A percentile compares a stretch with the other conserved stretches of the same genome.
phyloP scores from a whole-genome alignment of 92 coral and sea anemone species.

The Palythoa caribaeorum region DNA sequence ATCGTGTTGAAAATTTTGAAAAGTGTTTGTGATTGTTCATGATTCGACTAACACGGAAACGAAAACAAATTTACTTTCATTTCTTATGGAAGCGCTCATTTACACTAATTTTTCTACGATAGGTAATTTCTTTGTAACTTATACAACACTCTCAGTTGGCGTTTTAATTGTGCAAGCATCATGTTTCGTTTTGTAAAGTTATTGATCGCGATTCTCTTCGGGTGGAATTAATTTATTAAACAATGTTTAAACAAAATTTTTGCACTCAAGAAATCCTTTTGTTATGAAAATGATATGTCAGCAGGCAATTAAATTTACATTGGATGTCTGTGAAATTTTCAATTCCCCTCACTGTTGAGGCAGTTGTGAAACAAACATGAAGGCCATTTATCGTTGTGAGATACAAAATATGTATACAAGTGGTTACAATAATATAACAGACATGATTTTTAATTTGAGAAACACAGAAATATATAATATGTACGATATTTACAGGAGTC shows the following conservation, averaged over 20 bases:
- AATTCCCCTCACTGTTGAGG: too few relatives aligned
- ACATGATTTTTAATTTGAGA: too few relatives aligned
- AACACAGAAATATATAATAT: too few relatives aligned
- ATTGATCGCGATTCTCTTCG: background rate
- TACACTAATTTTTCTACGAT: background rate
- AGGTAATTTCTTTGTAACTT: background rate
- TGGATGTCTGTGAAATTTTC: too few relatives aligned
- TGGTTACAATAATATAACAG: too few relatives aligned
- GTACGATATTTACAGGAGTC: too few relatives aligned
- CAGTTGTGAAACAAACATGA: too few relatives aligned
- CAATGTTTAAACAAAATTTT: too few relatives aligned
- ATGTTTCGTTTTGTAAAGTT: background rate
- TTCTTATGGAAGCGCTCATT: background rate
- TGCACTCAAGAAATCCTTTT: background rate
- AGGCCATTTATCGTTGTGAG: too few relatives aligned
- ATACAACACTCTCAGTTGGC: background rate
- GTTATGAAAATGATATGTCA: background rate
- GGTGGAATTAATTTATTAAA: background rate
- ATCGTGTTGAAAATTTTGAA: background rate
- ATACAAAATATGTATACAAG: too few relatives aligned
- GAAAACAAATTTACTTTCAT: background rate
- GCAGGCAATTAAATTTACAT: background rate
- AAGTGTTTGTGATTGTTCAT: background rate
- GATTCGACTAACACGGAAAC: background rate
- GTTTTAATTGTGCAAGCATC: background rate